phyloP scores from a whole-genome alignment of 2,797 vertebrate genomes.

The Halcyon badia region DNA sequence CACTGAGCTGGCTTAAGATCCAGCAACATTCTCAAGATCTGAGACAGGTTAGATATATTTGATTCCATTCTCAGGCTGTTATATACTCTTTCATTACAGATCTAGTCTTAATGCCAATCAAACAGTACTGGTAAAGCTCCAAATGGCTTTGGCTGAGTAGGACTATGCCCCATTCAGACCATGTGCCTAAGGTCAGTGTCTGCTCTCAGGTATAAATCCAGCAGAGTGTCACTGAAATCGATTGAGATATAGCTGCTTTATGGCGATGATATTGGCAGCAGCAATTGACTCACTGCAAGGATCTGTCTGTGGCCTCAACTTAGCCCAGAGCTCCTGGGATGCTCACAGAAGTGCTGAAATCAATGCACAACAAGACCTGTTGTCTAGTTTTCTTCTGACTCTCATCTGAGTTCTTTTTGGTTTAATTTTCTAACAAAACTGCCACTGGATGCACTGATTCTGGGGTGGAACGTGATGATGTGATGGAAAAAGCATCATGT shows the following conservation, averaged over 20 bases:
- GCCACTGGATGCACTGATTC: not conserved
- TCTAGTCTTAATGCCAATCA: not conserved
- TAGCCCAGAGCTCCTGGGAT: not conserved
- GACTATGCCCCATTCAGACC: not conserved
- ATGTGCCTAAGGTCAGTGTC: slow-evolving; percentile 13
- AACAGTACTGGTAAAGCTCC: slow-evolving; percentile 19
- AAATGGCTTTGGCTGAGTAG: not conserved
- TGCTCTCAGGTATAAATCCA: slow-evolving; percentile 48
- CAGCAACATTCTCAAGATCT: not conserved
- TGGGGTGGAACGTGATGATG: not conserved
- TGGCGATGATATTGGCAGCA: not conserved
- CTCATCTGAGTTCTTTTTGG: not conserved
- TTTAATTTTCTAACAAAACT: not conserved
- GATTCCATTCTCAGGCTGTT: not conserved
- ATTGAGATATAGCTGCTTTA: slow-evolving; percentile 7
- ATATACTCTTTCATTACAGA: not conserved
- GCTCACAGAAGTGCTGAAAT: not conserved
- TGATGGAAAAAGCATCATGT: not conserved
- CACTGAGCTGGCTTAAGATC: not conserved
- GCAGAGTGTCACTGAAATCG: not conserved
- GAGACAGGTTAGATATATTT: not conserved
- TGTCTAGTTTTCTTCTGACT: not conserved
- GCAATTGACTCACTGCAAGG: not conserved
- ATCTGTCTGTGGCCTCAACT: not conserved
- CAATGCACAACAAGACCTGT: not conserved